phyloP scores from a whole-genome alignment of 2,797 vertebrate genomes.

The Presbytis comata region DNA sequence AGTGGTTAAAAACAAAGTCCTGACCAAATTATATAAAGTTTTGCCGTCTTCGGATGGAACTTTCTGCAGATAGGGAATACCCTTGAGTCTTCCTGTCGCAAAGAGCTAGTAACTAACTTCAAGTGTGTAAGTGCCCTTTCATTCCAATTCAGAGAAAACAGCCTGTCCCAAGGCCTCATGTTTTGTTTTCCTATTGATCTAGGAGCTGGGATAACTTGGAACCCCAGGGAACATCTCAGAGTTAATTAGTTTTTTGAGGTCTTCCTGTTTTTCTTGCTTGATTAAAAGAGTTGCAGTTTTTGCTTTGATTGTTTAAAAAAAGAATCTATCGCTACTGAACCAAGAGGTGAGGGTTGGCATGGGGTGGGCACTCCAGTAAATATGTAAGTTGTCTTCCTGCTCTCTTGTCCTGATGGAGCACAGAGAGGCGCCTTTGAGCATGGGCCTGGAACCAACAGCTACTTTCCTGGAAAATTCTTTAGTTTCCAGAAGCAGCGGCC shows the following conservation, averaged over 20 bases:
- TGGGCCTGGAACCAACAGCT: neutral
- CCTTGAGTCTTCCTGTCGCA: constrained; percentile 24
- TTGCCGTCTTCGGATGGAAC: constrained; percentile 54
- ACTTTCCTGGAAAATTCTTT: neutral
- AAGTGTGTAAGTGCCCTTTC: constrained; percentile 4
- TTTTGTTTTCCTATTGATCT: constrained; percentile 56
- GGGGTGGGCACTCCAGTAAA: neutral
- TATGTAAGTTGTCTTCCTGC: rapidly evolving
- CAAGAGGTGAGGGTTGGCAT: neutral
- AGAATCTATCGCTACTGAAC: neutral
- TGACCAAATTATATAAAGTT: constrained; percentile 28
- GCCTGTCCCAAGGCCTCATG: neutral
- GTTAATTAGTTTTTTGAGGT: constrained; percentile 42
- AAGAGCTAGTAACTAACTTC: constrained; percentile 25
- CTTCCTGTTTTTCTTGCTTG: neutral
- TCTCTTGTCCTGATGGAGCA: rapidly evolving
- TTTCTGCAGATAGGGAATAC: constrained; percentile 45
- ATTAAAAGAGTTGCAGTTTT: constrained; percentile 23
- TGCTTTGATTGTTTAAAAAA: neutral
- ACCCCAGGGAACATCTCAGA: constrained; percentile 23
- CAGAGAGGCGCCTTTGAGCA: neutral
- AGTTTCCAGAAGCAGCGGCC: neutral
- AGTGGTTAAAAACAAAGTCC: constrained; percentile 62
- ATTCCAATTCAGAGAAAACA: constrained; percentile 64
- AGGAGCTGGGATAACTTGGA: constrained; percentile 35